phyloP scores from a whole-genome alignment of 1,140 invertebrate species.

The Anastrepha obliqua region DNA sequence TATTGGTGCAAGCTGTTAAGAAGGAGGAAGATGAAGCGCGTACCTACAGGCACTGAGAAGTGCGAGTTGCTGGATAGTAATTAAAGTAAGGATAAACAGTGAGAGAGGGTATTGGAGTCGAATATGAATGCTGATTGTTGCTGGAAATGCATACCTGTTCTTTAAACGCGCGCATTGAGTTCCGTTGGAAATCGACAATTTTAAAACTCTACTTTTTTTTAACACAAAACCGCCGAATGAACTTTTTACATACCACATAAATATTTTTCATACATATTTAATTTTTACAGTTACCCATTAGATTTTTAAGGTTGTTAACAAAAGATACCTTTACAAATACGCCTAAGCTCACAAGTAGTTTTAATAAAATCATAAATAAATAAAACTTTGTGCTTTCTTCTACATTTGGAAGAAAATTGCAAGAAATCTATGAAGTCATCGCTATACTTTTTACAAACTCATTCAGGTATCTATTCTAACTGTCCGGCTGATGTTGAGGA shows the following conservation, averaged over 20 bases:
- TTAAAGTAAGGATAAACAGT: not conserved
- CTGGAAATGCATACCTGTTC: not conserved
- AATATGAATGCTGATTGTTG: conserved; percentile 5
- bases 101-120: conserved; percentile 23
- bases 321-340: conserved; percentile 13
- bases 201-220: conserved; percentile 33
- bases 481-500: no score
- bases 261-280: conserved; percentile 42
- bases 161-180: not conserved
- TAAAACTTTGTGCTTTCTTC: conserved; percentile 45
- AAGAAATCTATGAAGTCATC: not conserved
- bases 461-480: no score
- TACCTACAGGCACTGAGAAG: conserved; percentile 73
- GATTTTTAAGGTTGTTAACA: conserved; percentile 30
- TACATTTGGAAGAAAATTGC: not conserved
- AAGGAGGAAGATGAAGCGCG: conserved; percentile 81
- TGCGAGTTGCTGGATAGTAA: no score
- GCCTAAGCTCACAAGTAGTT: conserved; percentile 47
- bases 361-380: conserved; percentile 40
- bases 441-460: not conserved
- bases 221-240: conserved; percentile 42
- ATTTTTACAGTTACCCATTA: conserved; percentile 48
- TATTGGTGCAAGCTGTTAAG: conserved; percentile 82
- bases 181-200: conserved; percentile 49
- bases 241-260: conserved; percentile 36